Conservation (phyloP, 2,797 vertebrate genomes). For the Kryptopterus vitreolus region DNA sequence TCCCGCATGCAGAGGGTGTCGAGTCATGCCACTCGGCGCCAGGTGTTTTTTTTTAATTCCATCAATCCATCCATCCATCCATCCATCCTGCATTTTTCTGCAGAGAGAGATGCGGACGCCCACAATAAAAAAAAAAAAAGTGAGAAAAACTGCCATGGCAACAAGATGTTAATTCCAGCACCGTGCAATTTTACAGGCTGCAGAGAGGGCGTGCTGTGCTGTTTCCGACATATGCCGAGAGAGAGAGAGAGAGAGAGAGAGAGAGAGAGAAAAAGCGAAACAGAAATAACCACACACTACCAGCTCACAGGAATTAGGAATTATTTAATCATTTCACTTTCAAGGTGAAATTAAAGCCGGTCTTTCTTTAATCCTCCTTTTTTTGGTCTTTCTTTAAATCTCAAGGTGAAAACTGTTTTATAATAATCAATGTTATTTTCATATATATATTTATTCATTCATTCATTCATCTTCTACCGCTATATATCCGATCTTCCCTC, state of each 20-base stretch:
- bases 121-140: conserved; percentile 4
- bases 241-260: no score
- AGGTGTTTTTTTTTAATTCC: no score
- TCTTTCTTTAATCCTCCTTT: neutral
- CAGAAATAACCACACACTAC: neutral
- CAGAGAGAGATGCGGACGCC: conserved; percentile 15
- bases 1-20: conserved; percentile 18
- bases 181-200: neutral
- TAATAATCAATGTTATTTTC: neutral
- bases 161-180: conserved; percentile 40
- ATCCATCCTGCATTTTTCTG: conserved; percentile 40
- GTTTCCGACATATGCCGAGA: neutral
- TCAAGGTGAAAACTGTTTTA: no score
- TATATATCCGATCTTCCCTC: no score
- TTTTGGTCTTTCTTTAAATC: no score
- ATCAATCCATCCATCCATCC: conserved; percentile 27
- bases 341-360: neutral
- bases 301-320: no score
- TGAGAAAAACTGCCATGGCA: conserved; percentile 41
- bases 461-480: no score
- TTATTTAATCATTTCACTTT: no score
- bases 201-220: neutral
- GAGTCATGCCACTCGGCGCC: conserved; percentile 22
- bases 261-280: neutral
- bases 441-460: no score